phyloP scores from a whole-genome alignment of 2,888 invertebrate genomes.

The Dusona sp. region DNA sequence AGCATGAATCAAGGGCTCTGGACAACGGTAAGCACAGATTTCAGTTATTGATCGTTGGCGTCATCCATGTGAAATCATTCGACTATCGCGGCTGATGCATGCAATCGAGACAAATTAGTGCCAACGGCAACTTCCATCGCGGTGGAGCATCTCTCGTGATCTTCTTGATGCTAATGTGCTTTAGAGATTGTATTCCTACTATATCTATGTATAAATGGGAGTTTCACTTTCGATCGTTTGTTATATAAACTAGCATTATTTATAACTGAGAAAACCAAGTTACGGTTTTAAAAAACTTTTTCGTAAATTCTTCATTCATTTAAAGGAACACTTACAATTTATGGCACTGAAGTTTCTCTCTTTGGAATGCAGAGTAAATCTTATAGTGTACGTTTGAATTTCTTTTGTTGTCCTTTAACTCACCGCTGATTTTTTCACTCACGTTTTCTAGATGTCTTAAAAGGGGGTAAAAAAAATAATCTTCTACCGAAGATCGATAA shows the following conservation, averaged over 20 bases:
- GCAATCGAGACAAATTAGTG: slow-evolving; percentile 74
- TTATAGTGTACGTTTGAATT: background rate
- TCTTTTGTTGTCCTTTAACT: background rate
- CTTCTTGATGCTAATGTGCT: slow-evolving; percentile 22
- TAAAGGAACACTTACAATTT: background rate
- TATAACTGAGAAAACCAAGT: background rate
- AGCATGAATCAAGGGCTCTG: slow-evolving; percentile 23
- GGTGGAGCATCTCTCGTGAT: slow-evolving; percentile 7
- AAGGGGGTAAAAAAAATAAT: background rate
- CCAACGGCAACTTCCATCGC: slow-evolving; percentile 70
- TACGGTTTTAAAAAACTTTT: no score
- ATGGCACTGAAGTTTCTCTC: background rate
- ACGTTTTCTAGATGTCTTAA: background rate
- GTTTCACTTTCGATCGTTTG: background rate
- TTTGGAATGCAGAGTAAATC: background rate
- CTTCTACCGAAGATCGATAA: background rate
- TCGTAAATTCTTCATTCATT: no score
- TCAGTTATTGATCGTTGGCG: slow-evolving; percentile 29
- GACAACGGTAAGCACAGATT: background rate
- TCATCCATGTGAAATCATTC: slow-evolving; percentile 53
- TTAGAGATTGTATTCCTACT: background rate
- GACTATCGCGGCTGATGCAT: slow-evolving; percentile 67
- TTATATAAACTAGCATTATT: background rate
- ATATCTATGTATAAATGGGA: background rate
- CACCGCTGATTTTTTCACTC: background rate